Percentiles rank a stretch among this genome's conserved stretches.
Evolutionary conservation across 1,140 invertebrate genomes (phyloP).

Genomic region (Drosophila triauraria): DNA sequence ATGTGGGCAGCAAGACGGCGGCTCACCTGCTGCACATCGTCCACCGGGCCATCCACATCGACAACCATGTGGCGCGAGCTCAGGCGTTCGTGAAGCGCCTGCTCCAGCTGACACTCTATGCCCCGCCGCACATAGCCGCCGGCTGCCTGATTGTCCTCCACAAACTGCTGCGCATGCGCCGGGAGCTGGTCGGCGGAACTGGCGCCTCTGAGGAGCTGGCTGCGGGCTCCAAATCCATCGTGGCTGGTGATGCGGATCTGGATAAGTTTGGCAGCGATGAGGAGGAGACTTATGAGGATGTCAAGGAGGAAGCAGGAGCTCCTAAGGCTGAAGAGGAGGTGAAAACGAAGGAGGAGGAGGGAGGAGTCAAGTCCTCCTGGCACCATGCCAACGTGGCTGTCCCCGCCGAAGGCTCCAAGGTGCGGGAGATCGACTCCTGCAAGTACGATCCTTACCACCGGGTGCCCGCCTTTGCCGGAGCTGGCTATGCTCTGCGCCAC

Average conservation of each 20-base stretch:
- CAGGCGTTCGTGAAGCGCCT: conserved; percentile 96
- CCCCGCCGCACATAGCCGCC: conserved; percentile 70
- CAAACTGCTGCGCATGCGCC: conserved; percentile 77
- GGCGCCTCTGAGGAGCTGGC: conserved; percentile 29
- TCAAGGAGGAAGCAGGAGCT: conserved; percentile 70
- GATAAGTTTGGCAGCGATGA: conserved; percentile 85
- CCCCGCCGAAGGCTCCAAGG: conserved; percentile 37
- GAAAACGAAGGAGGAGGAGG: conserved; percentile 17
- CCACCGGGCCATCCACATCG: conserved; percentile 93
- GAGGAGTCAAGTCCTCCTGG: conserved; percentile 59
- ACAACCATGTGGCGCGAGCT: conserved; percentile 89
- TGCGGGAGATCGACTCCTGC: conserved; percentile 64
- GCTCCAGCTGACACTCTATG: conserved; percentile 89
- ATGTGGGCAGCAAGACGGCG: conserved; percentile 89
- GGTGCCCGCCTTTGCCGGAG: conserved; percentile 94
- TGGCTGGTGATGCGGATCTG: conserved; percentile 50
- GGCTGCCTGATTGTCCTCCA: conserved; percentile 82
- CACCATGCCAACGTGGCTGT: conserved; percentile 62
- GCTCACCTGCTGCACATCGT: conserved; percentile 95
- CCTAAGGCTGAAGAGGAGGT: background rate
- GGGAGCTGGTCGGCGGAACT: conserved; percentile 58
- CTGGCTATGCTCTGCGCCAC: conserved; percentile 88
- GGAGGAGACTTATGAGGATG: conserved; percentile 86
- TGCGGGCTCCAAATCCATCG: background rate
- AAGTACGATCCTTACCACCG: conserved; percentile 91